Base-by-base conservation (phyloP, 2,888 invertebrate genomes). In the Synergus itoensis region DNA sequence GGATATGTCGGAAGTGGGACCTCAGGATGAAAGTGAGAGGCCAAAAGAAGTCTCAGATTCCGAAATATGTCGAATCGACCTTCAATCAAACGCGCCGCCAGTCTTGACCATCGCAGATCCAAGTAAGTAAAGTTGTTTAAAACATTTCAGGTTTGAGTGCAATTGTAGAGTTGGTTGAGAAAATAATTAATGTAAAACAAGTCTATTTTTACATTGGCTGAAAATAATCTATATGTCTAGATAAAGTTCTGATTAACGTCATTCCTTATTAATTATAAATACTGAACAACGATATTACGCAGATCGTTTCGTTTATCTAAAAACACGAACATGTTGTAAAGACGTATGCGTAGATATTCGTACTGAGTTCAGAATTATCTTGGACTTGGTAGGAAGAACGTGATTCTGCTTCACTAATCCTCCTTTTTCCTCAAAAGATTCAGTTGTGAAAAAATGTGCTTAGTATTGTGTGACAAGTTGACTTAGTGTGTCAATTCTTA, bases 1-100 rank as follows among this genome's bases (percentile, higher is more conserved):
- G 18, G 82, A 87, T 9, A 84, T 89, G 78, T 63, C 69, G 41
- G 79, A 80, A 8, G 40, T 14, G 18, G 73, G 36, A 4, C n/a
- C 48, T 36, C 28, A 53, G 16, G 73, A 73, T 16, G 53, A 73
- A 1, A 36, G n/a, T 28, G 53, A 53, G 48, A 48, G 73, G 48
- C 53, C 73, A 12, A 36, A 73, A 14, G 73, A 73, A 53, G 14
- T 48, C 9, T 36, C 5, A 4, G 73, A 73, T 36, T 53, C 73
- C 9, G 73, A 73, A 73, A 73, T 40, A 48, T 73, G 73, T 53
- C 48, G 73, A n/a, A 73, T 73, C 28, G 73, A 73, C 60, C 60
- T 60, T 21, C 60, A 60, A 53, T 36, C 36, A n/a, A 8, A 28
- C 4, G 36, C 73, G 11, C 73, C 73, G 11, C 73, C 73, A 73